A percentile compares a stretch with the other conserved stretches of the same genome.
phyloP scores from a whole-genome alignment of 2,797 vertebrate species.

The Poecilia gillii region DNA sequence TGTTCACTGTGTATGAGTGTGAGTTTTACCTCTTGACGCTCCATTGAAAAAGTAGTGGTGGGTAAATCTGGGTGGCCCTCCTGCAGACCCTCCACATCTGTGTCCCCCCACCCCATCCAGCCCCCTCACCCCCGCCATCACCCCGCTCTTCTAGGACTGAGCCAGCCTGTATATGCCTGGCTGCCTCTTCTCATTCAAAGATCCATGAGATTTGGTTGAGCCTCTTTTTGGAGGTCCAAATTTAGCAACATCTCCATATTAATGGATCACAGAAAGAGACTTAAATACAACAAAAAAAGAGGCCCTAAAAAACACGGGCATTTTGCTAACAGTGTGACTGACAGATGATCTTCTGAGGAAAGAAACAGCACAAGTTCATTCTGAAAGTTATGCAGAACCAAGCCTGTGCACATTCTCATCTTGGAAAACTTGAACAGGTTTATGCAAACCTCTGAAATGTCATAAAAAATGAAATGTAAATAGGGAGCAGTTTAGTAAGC shows the following conservation, averaged over 20 bases:
- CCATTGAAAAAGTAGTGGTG: conserved; percentile 76
- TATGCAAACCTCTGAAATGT: conserved; percentile 61
- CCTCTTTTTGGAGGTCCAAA: background rate
- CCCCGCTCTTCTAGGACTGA: conserved; percentile 25
- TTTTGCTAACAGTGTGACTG: conserved; percentile 12
- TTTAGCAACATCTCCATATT: conserved; percentile 1
- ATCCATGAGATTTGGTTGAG: conserved; percentile 32
- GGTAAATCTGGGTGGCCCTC: conserved; percentile 78
- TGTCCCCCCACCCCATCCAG: background rate
- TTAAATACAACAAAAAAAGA: background rate
- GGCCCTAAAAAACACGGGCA: background rate
- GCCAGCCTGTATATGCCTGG: conserved; percentile 51
- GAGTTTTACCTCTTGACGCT: conserved; percentile 81
- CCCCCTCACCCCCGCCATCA: background rate
- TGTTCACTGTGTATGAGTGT: conserved; percentile 31
- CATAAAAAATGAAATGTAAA: conserved; percentile 62
- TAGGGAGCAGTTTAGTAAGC: conserved; percentile 41
- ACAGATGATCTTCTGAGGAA: conserved; percentile 31
- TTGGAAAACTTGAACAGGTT: conserved; percentile 49
- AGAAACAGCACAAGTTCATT: conserved; percentile 16
- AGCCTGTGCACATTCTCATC: conserved; percentile 33
- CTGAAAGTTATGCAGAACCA: conserved; percentile 36
- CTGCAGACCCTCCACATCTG: conserved; percentile 72
- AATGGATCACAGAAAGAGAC: conserved; percentile 8
- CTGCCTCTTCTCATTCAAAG: conserved; percentile 49